Evolutionary conservation across 2,888 invertebrate genomes (phyloP), one percentile per base, ranked within the genome.

Genomic region (Dinocampus coccinellae): DNA sequence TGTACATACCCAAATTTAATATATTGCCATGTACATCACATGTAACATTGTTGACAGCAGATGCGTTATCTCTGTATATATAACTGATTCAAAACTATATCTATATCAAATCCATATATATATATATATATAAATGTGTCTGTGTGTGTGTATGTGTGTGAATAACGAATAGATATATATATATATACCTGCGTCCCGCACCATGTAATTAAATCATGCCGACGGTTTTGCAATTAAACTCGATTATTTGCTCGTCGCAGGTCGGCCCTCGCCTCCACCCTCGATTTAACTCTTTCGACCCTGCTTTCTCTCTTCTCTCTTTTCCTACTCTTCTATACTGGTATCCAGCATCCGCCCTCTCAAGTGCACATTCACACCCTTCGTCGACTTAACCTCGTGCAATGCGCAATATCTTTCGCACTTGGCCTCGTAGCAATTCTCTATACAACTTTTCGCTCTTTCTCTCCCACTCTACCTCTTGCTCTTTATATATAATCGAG

Each of bases 221-320:
- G 84, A 87, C 86, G 85, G 85, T 86, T 86, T 87, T 86, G 87
- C 85, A 86, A 87, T 87, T 87, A 87, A 87, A 86, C 87, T 87
- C 87, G 86, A 87, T 86, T 87, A 86, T 87, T 87, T 85, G 86
- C 86, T 84, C 84, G 85, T 85, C 84, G 83, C 83, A 80, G 74
- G 69, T 77, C 78, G 55, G 70, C 76, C 78, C 79, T 77, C 76
- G 75, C 72, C 73, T 74, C 78, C 77, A 77, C 78, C 78, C 81
- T 80, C 83, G 81, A 82, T 85, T 84, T 81, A 84, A 85, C 85
- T 87, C 86, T 85, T 85, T 84, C 83, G 76, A 76, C 77, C 80
- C 79, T 67, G 26, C 67, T 70, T 70, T 57, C 63, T 68, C 63
- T 66, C 63, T 33, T 64, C 57, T 10, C 53, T 64, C n/a, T 24